These are phyloP conservation scores for Nycticryphes semicollaris DNA, from an alignment of 2,113 vertebrate species.

Conservation along the genomic window DNA sequence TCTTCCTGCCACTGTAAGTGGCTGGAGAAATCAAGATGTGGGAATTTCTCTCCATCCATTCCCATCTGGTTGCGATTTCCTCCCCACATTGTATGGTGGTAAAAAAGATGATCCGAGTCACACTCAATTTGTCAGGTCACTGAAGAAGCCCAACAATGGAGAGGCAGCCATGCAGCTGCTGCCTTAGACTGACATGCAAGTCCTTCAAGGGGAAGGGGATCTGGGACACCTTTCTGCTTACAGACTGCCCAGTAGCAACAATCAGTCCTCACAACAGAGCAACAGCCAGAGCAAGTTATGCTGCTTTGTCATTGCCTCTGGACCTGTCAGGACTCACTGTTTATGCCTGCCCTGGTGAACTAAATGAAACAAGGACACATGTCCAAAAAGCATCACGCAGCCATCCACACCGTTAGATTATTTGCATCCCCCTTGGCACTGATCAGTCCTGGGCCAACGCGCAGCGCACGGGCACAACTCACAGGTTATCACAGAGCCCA, in stretches of 20 bases:
- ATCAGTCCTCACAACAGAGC: not conserved
- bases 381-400: not conserved
- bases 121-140: not conserved
- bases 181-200: not conserved
- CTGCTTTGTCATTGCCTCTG: not conserved
- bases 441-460: not conserved
- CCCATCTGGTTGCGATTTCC: not conserved
- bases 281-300: not conserved
- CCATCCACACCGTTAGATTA: not conserved
- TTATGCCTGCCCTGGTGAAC: not conserved
- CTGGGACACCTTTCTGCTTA: not conserved
- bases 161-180: not conserved
- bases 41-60: not conserved
- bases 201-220: not conserved
- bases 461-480: rapidly evolving
- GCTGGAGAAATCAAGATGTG: not conserved
- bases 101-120: not conserved
- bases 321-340: not conserved
- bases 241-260: not conserved
- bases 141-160: not conserved
- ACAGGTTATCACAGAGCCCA: not conserved
- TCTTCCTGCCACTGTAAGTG: not conserved
- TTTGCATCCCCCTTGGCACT: not conserved
- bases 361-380: not conserved
- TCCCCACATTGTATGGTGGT: not conserved